phyloP scores from a whole-genome alignment of 2,888 invertebrate genomes.

The Melinopterus prodromus region DNA sequence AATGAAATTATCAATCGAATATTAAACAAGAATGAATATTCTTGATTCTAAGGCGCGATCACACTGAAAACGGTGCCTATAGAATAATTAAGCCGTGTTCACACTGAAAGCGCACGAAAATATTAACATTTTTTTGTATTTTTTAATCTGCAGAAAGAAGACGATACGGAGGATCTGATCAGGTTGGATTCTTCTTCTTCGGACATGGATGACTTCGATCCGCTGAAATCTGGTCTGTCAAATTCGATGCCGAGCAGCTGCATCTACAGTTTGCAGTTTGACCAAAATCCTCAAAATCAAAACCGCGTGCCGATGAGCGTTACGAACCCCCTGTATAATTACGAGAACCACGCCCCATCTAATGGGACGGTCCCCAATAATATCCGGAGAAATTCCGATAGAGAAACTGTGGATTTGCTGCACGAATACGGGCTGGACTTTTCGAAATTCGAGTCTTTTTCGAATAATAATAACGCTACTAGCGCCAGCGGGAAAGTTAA shows the following conservation, averaged over 20 bases:
- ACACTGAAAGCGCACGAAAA: neutral
- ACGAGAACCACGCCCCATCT: slow-evolving; percentile 55
- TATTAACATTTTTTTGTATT: slow-evolving; percentile 17
- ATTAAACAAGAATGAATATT: too few relatives aligned
- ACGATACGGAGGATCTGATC: slow-evolving; percentile 68
- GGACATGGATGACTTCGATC: slow-evolving; percentile 74
- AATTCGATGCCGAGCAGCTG: slow-evolving; percentile 45
- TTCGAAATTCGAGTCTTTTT: slow-evolving; percentile 57
- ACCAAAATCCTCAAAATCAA: slow-evolving; percentile 55
- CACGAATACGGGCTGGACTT: slow-evolving; percentile 80
- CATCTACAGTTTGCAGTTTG: slow-evolving; percentile 45
- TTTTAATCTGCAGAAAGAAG: slow-evolving; percentile 53
- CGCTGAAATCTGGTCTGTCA: slow-evolving; percentile 62
- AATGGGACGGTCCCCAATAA: slow-evolving; percentile 63
- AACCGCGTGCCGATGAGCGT: slow-evolving; percentile 61
- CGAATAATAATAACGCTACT: slow-evolving; percentile 12
- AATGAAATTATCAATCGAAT: too few relatives aligned
- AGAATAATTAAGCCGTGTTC: neutral
- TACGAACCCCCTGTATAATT: slow-evolving; percentile 62
- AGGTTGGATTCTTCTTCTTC: slow-evolving; percentile 71
- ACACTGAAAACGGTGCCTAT: too few relatives aligned
- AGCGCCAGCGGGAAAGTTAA: slow-evolving; percentile 58
- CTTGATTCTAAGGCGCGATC: too few relatives aligned
- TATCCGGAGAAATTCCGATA: slow-evolving; percentile 48
- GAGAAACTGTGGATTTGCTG: slow-evolving; percentile 71